Evolutionary conservation across 2,113 vertebrate species (phyloP), one percentile per base, ranked within the genome.

Genomic region (Sinosuthora webbiana): DNA sequence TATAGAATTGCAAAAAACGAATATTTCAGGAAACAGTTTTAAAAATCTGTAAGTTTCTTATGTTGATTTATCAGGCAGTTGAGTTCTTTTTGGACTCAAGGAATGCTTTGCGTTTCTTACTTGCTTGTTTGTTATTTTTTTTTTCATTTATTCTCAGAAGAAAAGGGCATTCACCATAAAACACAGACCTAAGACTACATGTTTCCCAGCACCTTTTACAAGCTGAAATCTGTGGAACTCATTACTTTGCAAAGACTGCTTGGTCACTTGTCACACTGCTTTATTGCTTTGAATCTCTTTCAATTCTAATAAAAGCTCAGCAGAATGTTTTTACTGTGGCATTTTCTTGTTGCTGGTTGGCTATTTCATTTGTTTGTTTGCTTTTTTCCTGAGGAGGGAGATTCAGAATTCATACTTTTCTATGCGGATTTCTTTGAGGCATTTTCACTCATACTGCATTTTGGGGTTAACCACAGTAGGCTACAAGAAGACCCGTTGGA

Each of bases 101-200:
- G 87, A 96, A 94, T 71, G 82, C 74, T 92, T 96, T 96, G 91
- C 97, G 31, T 71, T 91, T 52, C 68, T 81, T 62, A 1, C 49
- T 84, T 86, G 13, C 21, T 93, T 92, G 64, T 86, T 92, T 83
- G 31, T 44, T 91, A 39, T 42, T 81, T 91, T 92, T 81, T 91
- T 92, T 97, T 35, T 79, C 92, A 95, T 95, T 96, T 98, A 90
- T 94, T 97, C 87, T 94, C 87, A 94, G 94, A 97, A 97, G 71
- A 97, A 98, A 97, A 97, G 86, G 96, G 55, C 89, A 97, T 97
- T 98, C 95, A 93, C 67, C 68, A 92, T 90, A 94, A 97, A 97
- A 95, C 86, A 83, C 9, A 53, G 93, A 81, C 95, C 95, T 95
- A 96, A 97, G 89, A 83, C 31, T 60, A 15, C 27, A 13, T 63